Percentiles rank a stretch among this genome's conserved stretches.
Evolutionary conservation across 2,888 invertebrate species (phyloP).

Genomic region (Rhagonycha lutea): DNA sequence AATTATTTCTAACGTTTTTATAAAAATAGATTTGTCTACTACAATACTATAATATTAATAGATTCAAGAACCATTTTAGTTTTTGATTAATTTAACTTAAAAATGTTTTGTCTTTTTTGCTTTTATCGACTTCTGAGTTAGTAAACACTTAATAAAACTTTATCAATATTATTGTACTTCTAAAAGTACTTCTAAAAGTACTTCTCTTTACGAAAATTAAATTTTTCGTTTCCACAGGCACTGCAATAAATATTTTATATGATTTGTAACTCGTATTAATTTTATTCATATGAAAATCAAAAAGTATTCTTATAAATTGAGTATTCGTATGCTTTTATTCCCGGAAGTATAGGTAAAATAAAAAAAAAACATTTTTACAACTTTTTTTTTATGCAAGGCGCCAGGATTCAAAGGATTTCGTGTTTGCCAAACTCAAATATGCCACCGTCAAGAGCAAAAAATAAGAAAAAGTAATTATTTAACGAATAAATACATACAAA

Average conservation of each 20-base stretch:
- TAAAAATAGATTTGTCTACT: too few relatives aligned
- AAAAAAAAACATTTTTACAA: neutral
- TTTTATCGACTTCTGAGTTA: neutral
- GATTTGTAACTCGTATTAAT: too few relatives aligned
- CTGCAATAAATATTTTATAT: too few relatives aligned
- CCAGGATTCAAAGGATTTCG: neutral
- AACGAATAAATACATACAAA: neutral
- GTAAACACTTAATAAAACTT: neutral
- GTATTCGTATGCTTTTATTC: neutral
- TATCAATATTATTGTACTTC: neutral
- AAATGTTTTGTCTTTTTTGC: too few relatives aligned
- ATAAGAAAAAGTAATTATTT: neutral
- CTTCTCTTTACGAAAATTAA: too few relatives aligned
- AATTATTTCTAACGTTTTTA: too few relatives aligned
- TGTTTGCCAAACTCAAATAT: neutral
- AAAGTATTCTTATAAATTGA: too few relatives aligned
- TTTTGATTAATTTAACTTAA: too few relatives aligned
- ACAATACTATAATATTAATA: too few relatives aligned
- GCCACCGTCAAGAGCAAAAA: neutral
- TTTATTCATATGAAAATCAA: too few relatives aligned
- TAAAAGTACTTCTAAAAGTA: neutral
- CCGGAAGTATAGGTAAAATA: neutral
- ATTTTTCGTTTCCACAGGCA: too few relatives aligned
- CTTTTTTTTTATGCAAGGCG: neutral
- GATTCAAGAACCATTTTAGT: too few relatives aligned